phyloP scores from a whole-genome alignment of 2,113 vertebrate species.

The Cryptomyrus ogoouensis region DNA sequence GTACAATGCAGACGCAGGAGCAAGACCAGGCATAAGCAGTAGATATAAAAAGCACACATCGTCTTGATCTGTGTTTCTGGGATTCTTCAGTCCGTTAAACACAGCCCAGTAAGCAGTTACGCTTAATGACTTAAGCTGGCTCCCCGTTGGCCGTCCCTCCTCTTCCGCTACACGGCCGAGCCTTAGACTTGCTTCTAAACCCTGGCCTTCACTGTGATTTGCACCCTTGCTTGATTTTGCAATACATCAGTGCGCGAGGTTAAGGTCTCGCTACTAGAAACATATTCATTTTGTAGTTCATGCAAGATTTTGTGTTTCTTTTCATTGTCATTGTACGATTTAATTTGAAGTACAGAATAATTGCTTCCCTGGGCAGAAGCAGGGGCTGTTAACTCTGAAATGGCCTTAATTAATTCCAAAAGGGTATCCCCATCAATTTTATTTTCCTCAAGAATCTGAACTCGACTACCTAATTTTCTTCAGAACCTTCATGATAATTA shows the following conservation, averaged over 20 bases:
- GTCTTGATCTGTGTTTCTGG: not conserved
- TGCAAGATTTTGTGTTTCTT: not conserved
- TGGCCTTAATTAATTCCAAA: constrained; percentile 6
- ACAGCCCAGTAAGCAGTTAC: not conserved
- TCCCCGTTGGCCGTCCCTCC: not conserved
- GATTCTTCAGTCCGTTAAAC: not conserved
- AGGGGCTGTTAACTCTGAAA: not conserved
- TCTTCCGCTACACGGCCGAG: not conserved
- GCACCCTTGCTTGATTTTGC: not conserved
- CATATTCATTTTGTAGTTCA: not conserved
- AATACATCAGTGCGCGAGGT: not conserved
- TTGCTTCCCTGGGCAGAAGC: not conserved
- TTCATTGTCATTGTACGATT: not conserved
- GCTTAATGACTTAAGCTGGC: not conserved
- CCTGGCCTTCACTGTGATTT: not conserved
- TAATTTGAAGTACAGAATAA: not conserved
- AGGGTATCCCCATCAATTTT: not conserved
- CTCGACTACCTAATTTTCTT: constrained; percentile 2
- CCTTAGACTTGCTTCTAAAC: not conserved
- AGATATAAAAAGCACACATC: not conserved
- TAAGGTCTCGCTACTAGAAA: not conserved
- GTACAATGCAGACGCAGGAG: not conserved
- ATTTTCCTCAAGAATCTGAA: not conserved
- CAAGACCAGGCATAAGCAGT: not conserved
- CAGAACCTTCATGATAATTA: not conserved